Base-by-base conservation (phyloP, 2,797 vertebrate genomes). In the Paedocypris micromegethes region DNA sequence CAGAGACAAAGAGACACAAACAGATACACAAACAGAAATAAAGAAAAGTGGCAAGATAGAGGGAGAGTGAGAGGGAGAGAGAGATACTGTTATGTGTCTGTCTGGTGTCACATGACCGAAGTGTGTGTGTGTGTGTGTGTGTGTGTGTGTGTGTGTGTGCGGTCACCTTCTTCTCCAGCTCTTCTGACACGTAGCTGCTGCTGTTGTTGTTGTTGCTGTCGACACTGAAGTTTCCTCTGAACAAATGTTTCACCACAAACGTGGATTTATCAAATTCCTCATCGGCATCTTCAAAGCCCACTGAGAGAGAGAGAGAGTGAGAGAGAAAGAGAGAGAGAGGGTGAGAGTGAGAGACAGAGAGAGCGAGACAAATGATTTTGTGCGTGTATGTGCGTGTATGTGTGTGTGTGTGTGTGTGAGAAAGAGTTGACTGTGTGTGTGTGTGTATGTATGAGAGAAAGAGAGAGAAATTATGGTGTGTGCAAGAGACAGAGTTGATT, bases 251-350 rank as follows among this genome's bases (percentile, higher is more conserved):
- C n/a, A 81, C 58, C 4, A 43, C 59, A 58, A 89, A 91, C 5
- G 64, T 61, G 0, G 78, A 61, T 4, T 0, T 2, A 72, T 89
- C 81, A 64, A 77, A 90, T 37, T 72, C 70, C 0, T 89, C 89
- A 42, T 91, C 90, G 8, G 1, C 8, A 9, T 90, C 87, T 2
- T 72, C 51, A 1, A 84, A 9, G 2, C 67, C 5, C 0, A 9
- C 88, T 90, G 46, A 70, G 70, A 75, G n/a, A 74, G 4, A 58
- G 5, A 49, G 5, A 43, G 9, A 39, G 37, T 45, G 6, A 3
- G 37, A 70, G 5, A 23, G 41, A 6, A 9, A 51, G 3, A 37
- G 48, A 9, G 4, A 41, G 23, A 62, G 3, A 40, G 5, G 53
- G 3, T 54, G 2, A 64, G 23, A 38, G 52, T 44, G 4, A 43